These are phyloP conservation scores for Zelostemma sp. DNA, from an alignment of 1,140 invertebrate species.

Conservation along the genomic window DNA sequence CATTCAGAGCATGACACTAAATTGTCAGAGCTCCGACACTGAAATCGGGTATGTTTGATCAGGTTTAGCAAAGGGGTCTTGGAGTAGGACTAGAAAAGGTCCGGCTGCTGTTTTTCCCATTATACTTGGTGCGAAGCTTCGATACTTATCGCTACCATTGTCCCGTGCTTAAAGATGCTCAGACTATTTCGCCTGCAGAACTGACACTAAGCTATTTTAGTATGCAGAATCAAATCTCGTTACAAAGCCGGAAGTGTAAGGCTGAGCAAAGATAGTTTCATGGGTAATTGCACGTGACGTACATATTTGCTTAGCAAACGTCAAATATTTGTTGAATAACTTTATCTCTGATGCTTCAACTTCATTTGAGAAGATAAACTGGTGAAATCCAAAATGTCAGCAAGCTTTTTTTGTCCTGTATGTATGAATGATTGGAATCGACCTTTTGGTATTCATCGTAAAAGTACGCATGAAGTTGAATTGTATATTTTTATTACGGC, in stretches of 20 bases:
- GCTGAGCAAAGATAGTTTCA: conserved; percentile 6
- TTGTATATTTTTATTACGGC: too few species aligned
- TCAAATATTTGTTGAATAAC: background rate
- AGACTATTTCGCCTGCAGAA: conserved; percentile 22
- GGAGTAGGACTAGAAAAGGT: conserved; percentile 57
- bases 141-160: conserved; percentile 54
- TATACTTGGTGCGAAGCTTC: conserved; percentile 57
- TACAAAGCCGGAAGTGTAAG: conserved; percentile 9
- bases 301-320: background rate
- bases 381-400: too few species aligned
- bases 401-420: too few species aligned
- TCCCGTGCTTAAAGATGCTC: conserved; percentile 33
- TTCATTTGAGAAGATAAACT: too few species aligned
- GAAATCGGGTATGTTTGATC: conserved; percentile 63
- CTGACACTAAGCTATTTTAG: conserved; percentile 42
- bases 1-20: background rate
- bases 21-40: conserved; percentile 29
- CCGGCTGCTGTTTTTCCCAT: conserved; percentile 66
- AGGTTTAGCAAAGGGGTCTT: conserved; percentile 57
- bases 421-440: too few species aligned
- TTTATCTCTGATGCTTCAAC: too few species aligned
- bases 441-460: too few species aligned
- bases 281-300: conserved; percentile 23
- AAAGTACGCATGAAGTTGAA: too few species aligned
- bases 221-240: conserved; percentile 30